Evolutionary conservation across 2,113 vertebrate species (phyloP), one percentile per base, ranked within the genome.

Genomic region (Heptranchias perlo): DNA sequence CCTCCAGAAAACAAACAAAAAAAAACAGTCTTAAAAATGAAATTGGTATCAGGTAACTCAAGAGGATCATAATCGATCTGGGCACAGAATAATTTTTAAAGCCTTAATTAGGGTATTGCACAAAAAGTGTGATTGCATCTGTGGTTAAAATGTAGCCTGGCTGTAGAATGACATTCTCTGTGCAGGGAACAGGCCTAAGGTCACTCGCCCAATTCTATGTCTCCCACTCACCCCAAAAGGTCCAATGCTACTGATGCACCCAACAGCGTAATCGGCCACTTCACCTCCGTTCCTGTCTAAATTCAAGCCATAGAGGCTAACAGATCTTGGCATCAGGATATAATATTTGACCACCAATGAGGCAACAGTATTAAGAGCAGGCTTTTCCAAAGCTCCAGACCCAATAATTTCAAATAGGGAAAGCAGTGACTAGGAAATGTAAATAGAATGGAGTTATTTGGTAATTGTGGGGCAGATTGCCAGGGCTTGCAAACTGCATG

Each of bases 1-100:
- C 99, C 99, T 99, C 99, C 99, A 99, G 98, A 98, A 99, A 99
- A 99, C 98, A 99, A 99, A 98, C 98, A 99, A 99, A 98, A 98
- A 98, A 99, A 99, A 97, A 84, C 98, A 99, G 99, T 99, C 98
- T 99, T 99, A 99, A 99, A 98, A 99, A 97, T 97, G 97, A 97
- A 86, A 69, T 31, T 95, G 65, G 94, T 73, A 52, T 28, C 44
- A 69, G 52, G 3, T 82, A 39, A 82, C n/a, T n/a, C n/a, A 44
- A 39, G 7, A 39, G 21, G 58, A 18, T 93, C 16, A 93, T 21
- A n/a, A 62, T 21, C 62, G 35, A 93, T 39, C 18, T 8, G 58
- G 18, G 58, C 58, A 62, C n/a, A 4, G n/a, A 62, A 62, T 62
- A 21, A 39, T 23, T 39, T 62, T 61, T 62, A 39, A 93, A 62